Conservation (phyloP, 2,113 vertebrate genomes). For the Psittacula cyanocephala region DNA sequence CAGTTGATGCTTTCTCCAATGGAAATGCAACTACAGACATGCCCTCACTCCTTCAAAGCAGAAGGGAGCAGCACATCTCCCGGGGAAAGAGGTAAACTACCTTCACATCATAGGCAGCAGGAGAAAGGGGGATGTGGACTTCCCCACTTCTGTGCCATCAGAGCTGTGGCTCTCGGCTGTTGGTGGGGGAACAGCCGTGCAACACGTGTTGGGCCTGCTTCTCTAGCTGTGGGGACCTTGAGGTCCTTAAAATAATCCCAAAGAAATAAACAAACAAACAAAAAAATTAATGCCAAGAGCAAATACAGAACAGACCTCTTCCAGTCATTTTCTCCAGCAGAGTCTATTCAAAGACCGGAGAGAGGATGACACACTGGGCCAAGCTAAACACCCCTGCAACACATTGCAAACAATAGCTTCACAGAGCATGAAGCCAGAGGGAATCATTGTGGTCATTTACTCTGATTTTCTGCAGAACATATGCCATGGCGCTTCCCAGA, state of each 20-base stretch:
- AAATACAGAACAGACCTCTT: slow-evolving; percentile 54
- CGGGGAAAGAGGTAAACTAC: neutral
- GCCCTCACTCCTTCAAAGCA: neutral
- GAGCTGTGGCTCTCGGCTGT: neutral
- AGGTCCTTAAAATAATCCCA: slow-evolving; percentile 59
- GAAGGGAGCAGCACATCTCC: neutral
- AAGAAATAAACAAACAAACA: slow-evolving; percentile 65
- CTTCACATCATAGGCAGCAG: neutral
- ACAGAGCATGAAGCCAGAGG: slow-evolving; percentile 49
- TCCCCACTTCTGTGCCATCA: neutral
- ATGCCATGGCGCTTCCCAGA: slow-evolving; percentile 50
- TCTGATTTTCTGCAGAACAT: slow-evolving; percentile 49
- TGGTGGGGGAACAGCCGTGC: neutral
- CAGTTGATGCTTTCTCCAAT: rapidly evolving
- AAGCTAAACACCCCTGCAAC: slow-evolving; percentile 63
- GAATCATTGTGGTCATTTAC: slow-evolving; percentile 61
- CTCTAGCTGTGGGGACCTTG: neutral
- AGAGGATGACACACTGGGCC: slow-evolving; percentile 57
- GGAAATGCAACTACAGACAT: neutral
- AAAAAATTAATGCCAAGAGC: neutral
- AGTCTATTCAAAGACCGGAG: slow-evolving; percentile 36
- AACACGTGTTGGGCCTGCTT: neutral
- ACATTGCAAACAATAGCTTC: slow-evolving; percentile 61
- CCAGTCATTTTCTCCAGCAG: slow-evolving; percentile 42
- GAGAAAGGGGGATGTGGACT: neutral